Percentiles rank a stretch among this genome's conserved stretches.
Conservation (phyloP, 2,888 invertebrate species). For the Ophraella communa region DNA sequence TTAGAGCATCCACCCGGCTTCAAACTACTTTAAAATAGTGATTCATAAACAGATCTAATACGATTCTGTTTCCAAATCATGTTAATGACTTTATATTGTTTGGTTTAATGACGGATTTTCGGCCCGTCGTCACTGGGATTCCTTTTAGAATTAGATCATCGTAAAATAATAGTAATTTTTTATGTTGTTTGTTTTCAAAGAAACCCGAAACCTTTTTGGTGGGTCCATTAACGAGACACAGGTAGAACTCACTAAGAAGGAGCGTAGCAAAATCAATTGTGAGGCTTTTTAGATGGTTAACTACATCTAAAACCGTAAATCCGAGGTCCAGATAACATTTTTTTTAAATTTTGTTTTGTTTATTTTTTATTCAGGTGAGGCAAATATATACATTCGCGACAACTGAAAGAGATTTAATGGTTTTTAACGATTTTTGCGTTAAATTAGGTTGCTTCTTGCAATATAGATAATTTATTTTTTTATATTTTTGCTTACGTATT, state of each 20-base stretch:
- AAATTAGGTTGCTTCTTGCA: no score
- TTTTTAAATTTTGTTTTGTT: not conserved
- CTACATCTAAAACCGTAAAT: not conserved
- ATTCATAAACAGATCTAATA: not conserved
- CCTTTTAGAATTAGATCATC: conserved; percentile 38
- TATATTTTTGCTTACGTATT: no score
- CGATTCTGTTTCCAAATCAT: conserved; percentile 18
- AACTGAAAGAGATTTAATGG: not conserved
- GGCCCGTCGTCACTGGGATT: conserved; percentile 12
- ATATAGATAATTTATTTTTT: no score
- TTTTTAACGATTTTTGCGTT: no score
- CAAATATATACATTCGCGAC: not conserved
- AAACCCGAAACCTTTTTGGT: conserved; percentile 31
- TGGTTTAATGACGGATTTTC: conserved; percentile 43
- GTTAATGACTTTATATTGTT: conserved; percentile 46
- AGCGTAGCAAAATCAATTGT: not conserved
- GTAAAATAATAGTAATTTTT: conserved; percentile 34
- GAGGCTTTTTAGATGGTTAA: not conserved
- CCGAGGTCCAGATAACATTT: not conserved
- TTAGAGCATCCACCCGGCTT: no score
- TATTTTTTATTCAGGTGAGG: not conserved
- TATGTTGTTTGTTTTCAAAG: conserved; percentile 37
- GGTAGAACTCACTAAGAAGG: conserved; percentile 7
- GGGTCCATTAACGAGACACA: conserved; percentile 16
- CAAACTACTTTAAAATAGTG: no score